A percentile compares a stretch with the other conserved stretches of the same genome.
Evolutionary conservation across 2,113 vertebrate species (phyloP).

Genomic region (Eptesicus fuscus): DNA sequence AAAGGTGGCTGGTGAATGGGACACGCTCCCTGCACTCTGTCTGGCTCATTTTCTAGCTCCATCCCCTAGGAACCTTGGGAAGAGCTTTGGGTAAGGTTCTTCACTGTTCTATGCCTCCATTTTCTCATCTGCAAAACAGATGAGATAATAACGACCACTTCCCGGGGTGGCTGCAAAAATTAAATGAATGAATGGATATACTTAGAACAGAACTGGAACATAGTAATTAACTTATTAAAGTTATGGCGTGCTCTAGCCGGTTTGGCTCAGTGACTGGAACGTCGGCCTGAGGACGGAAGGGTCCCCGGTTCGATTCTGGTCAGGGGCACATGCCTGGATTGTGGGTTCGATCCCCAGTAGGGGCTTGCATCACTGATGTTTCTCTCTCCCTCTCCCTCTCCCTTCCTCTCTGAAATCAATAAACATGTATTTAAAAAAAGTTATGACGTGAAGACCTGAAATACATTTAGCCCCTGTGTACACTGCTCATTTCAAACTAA

Average conservation of each 20-base stretch:
- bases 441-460: not conserved
- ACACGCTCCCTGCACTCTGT: fast-evolving
- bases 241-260: not conserved
- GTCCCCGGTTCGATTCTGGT: too few species aligned
- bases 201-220: not conserved
- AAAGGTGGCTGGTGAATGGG: not conserved
- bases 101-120: not conserved
- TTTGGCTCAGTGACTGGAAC: too few species aligned
- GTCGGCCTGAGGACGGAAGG: too few species aligned
- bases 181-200: not conserved
- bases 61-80: not conserved
- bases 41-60: not conserved
- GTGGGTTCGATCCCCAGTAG: too few species aligned
- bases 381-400: too few species aligned
- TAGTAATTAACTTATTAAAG: not conserved
- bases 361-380: too few species aligned
- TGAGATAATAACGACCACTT: not conserved
- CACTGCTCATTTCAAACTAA: not conserved
- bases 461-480: not conserved
- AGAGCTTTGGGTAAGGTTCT: not conserved
- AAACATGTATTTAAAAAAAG: not conserved
- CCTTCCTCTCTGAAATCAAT: too few species aligned
- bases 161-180: not conserved
- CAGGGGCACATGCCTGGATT: too few species aligned
- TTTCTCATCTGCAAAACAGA: not conserved